Evolutionary conservation across 1,140 invertebrate genomes (phyloP).

Genomic region (Hestina assimilis): DNA sequence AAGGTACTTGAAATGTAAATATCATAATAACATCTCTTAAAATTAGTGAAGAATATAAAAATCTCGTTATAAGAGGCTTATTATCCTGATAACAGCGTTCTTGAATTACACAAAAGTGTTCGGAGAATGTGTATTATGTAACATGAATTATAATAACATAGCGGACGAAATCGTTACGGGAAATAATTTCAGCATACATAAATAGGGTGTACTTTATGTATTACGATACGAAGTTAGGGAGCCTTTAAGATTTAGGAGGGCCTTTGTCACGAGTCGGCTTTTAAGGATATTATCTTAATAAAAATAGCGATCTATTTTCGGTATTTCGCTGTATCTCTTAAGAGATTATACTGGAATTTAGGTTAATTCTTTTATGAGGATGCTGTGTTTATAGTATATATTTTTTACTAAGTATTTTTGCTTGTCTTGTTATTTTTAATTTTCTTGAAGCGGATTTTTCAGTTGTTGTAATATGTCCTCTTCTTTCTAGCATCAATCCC

Average conservation of each 20-base stretch:
- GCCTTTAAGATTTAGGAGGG: conserved; percentile 16
- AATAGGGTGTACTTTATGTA: conserved; percentile 19
- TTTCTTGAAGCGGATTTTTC: too few species aligned
- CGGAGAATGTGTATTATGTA: not conserved
- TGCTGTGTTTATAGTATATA: not conserved
- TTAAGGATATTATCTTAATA: conserved; percentile 29
- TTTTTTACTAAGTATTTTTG: not conserved
- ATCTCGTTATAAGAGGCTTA: not conserved
- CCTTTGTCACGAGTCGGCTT: conserved; percentile 26
- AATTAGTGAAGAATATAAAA: not conserved
- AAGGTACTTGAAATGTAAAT: too few species aligned
- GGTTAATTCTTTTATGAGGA: conserved; percentile 5
- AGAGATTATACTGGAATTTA: conserved; percentile 10
- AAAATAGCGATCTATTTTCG: conserved; percentile 25
- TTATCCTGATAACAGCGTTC: conserved; percentile 2
- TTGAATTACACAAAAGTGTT: not conserved
- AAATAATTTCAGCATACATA: conserved; percentile 26
- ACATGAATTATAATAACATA: conserved; percentile 11
- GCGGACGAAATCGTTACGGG: conserved; percentile 4
- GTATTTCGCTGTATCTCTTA: conserved; percentile 9
- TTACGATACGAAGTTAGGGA: conserved; percentile 13
- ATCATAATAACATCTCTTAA: too few species aligned
- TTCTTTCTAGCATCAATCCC: too few species aligned
- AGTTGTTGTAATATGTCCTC: too few species aligned
- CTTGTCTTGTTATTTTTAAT: too few species aligned